phyloP scores from a whole-genome alignment of 2,888 invertebrate species.

The Lasioglossum malachurum region DNA sequence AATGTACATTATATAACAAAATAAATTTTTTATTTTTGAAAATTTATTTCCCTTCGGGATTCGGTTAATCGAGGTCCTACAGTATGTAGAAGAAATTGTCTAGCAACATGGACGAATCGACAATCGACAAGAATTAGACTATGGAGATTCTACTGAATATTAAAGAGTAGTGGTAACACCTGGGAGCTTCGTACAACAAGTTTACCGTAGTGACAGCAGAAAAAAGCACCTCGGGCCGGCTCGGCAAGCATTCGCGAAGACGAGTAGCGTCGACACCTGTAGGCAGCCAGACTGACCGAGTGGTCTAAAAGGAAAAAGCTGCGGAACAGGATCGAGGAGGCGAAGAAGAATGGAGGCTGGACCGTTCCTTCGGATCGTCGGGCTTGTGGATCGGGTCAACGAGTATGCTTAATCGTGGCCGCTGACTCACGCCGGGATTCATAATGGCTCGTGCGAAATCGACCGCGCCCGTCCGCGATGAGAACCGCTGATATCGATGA shows the following conservation, averaged over 20 bases:
- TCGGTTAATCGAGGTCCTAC: no score
- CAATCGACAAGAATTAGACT: neutral
- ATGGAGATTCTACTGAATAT: neutral
- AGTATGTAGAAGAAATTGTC: no score
- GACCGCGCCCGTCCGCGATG: conserved; percentile 6
- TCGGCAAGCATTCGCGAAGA: neutral
- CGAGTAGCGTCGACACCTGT: conserved; percentile 13
- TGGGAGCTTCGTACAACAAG: neutral
- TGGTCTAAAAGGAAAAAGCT: conserved; percentile 22
- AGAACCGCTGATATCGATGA: conserved; percentile 40
- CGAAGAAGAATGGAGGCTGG: conserved; percentile 17
- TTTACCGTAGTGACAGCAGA: neutral
- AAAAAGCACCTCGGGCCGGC: neutral
- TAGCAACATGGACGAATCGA: neutral
- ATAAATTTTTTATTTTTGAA: no score
- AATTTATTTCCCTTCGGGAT: no score
- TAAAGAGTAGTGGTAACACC: neutral
- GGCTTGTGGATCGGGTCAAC: conserved; percentile 49
- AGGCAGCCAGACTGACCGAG: conserved; percentile 1
- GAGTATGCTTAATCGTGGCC: conserved; percentile 46
- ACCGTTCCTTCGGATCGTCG: conserved; percentile 23
- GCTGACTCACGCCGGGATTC: conserved; percentile 53
- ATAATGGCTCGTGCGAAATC: conserved; percentile 55
- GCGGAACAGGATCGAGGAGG: conserved; percentile 26
- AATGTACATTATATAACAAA: no score